These are phyloP conservation scores for Entelurus aequoreus DNA, from an alignment of 2,113 vertebrate species.

Conservation along the genomic window DNA sequence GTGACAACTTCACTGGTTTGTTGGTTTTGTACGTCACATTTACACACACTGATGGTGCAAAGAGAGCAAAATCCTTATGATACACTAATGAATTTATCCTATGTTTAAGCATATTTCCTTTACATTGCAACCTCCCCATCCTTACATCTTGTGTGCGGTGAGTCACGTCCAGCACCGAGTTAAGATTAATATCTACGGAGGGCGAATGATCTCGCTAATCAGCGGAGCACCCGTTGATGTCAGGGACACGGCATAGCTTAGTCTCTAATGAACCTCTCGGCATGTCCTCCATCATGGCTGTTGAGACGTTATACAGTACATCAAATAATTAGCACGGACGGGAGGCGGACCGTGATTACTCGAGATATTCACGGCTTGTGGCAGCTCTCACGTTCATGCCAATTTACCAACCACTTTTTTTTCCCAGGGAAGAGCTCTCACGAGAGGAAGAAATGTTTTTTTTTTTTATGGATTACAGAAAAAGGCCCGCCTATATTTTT, in stretches of 20 bases:
- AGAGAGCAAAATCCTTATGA: too few species aligned
- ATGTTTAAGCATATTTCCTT: too few species aligned
- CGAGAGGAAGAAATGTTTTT: not conserved
- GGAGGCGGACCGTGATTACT: slow-evolving; percentile 4
- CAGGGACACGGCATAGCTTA: slow-evolving; percentile 6
- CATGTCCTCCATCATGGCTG: slow-evolving; percentile 1
- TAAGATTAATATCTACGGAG: slow-evolving; percentile 29
- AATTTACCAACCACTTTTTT: not conserved
- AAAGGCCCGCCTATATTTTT: slow-evolving; percentile 3
- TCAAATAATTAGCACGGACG: slow-evolving; percentile 1
- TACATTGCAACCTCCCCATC: slow-evolving; percentile 2
- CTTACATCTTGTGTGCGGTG: slow-evolving; percentile 12
- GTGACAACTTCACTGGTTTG: too few species aligned
- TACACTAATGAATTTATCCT: too few species aligned
- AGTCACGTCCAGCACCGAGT: slow-evolving; percentile 18
- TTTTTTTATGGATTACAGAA: slow-evolving; percentile 15
- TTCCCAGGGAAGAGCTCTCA: not conserved
- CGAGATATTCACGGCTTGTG: slow-evolving; percentile 4
- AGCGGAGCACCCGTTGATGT: slow-evolving; percentile 8
- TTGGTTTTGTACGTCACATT: too few species aligned
- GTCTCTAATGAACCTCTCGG: slow-evolving; percentile 15
- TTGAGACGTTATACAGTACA: not conserved
- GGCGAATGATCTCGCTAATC: slow-evolving; percentile 24
- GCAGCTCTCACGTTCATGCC: slow-evolving; percentile 8
- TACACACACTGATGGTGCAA: too few species aligned